Evolutionary conservation across 2,888 invertebrate genomes (phyloP), one percentile per base, ranked within the genome.

Genomic region (Campaea margaritaria): DNA sequence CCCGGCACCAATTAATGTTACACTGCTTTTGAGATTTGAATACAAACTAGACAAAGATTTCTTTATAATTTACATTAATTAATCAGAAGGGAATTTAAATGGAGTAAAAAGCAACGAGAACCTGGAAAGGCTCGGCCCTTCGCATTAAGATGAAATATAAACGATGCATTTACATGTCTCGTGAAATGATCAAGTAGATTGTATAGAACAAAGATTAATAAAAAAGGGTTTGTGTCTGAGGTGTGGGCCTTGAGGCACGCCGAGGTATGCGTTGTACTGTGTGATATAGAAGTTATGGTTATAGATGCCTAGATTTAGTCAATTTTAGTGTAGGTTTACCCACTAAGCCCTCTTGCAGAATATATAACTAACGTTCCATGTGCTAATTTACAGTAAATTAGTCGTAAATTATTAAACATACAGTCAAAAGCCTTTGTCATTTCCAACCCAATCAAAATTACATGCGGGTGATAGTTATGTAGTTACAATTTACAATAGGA

Each of bases 1-100:
- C 74, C 78, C 72, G 74, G 72, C 76, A 80, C 79, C 86, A 90
- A 89, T 89, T 89, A 90, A 87, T 85, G 80, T 74, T 76, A 73
- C 76, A 75, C 64, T 53, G 64, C 70, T 74, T 59, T 69, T 78
- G 72, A 78, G 78, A 75, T 82, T 73, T 79, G 83, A 86, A 87
- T 86, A 86, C 82, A 77, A 83, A 87, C 69, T 56, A 66, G 69
- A 68, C 63, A 68, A 65, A 68, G 66, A 67, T 69, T 62, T 67
- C 69, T 69, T 66, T 65, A 57, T 54, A 70, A 62, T 63, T 65
- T 52, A 63, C 64, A 64, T 69, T 61, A 60, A 77, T 81, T 76
- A 75, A 76, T 78, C 67, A 72, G 62, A 41, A 67, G 58, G 50
- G 58, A 56, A 57, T 51, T 14, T 58, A 58, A 62, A 64, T 49